Evolutionary conservation across 1,140 invertebrate genomes (phyloP), one percentile per base, ranked within the genome.

Genomic region (Asobara japonica): DNA sequence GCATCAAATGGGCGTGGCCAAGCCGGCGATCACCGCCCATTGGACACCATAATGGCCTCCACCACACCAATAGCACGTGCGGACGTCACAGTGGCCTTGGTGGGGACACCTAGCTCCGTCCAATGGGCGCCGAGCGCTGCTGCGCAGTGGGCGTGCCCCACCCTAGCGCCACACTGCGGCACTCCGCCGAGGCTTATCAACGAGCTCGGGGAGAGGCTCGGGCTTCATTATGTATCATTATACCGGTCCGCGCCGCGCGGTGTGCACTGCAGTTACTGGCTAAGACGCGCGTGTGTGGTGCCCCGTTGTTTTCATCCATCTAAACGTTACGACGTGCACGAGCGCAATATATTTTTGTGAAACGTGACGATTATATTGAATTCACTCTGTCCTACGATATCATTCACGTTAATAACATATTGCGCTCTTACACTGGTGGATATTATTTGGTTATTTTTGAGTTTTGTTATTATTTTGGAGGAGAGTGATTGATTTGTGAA

Each of bases 161-260:
- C n/a, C n/a, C n/a, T n/a, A n/a, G n/a, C n/a, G n/a, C n/a, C n/a
- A n/a, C n/a, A n/a, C n/a, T n/a, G n/a, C n/a, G n/a, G n/a, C n/a
- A n/a, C n/a, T 36, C 76, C 45, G 71, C 45, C 30, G 76, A 78
- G 84, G 80, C 80, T 62, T 20, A 64, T 68, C 45, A 67, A 66
- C 74, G 78, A 80, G 79, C 82, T 79, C 81, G 81, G 85, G 85
- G 84, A 86, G 85, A 85, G 85, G 85, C 85, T 83, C 81, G 61
- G 81, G 81, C 82, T 88, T 88, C 85, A 88, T 88, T 88, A 88
- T 88, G 86, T 88, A 86, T 88, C 86, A 88, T 87, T 88, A 88
- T 87, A 88, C 86, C 84, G 85, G 85, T 87, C 82, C 83, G 85
- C 86, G 85, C 83, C 86, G 86, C 83, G 84, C 84, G 83, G 86